These are phyloP conservation scores for Pollenia amentaria DNA, from an alignment of 2,888 invertebrate species.

Conservation along the genomic window DNA sequence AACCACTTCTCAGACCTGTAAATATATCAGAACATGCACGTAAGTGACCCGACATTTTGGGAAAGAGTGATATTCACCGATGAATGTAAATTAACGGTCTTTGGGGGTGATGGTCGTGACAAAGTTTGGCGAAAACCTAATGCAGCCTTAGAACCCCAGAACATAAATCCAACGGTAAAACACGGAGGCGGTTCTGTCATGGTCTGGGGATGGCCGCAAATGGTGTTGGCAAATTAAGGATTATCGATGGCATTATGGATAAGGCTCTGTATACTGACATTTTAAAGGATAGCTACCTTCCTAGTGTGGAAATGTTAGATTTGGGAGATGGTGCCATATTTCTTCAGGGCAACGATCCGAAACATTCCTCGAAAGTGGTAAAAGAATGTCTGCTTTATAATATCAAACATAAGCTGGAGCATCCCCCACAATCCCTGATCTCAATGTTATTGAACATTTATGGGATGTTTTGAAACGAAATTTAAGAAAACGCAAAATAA, in stretches of 20 bases:
- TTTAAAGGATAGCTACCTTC: neutral
- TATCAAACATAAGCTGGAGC: no score
- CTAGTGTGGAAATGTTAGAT: conserved; percentile 1
- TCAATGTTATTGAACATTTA: no score
- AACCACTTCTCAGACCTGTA: no score
- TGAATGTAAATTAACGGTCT: no score
- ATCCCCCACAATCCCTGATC: neutral
- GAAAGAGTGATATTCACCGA: neutral
- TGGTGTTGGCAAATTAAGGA: conserved; percentile 52
- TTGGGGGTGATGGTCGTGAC: no score
- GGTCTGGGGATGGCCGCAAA: conserved; percentile 21
- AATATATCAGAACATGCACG: neutral
- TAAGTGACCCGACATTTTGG: neutral
- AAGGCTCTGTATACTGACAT: conserved; percentile 8
- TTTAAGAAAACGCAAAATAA: conserved; percentile 19
- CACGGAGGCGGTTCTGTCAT: neutral
- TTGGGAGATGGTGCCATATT: conserved; percentile 3
- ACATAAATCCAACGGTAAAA: conserved; percentile 18
- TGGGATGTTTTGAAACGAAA: conserved; percentile 31
- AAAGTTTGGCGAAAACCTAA: no score
- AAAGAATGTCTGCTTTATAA: neutral
- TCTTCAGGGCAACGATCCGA: neutral
- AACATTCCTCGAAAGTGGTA: neutral
- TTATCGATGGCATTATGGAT: conserved; percentile 56
- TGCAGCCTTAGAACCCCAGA: no score